Evolutionary conservation across 2,113 vertebrate genomes (phyloP), one percentile per base, ranked within the genome.

Genomic region (Ariopsis seemanni): DNA sequence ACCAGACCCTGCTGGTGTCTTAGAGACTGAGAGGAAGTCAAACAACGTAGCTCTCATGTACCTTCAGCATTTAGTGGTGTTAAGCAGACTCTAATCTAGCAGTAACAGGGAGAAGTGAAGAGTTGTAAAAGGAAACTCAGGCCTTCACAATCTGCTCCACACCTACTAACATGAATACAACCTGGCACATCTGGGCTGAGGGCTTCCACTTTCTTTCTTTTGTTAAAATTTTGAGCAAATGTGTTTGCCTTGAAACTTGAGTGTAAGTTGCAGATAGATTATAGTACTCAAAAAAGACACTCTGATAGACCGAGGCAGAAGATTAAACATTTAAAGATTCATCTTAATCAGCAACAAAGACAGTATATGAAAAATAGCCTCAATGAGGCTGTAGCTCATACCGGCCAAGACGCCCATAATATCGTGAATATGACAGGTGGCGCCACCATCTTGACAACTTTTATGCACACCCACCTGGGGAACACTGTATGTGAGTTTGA

Each of bases 21-120:
- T 67, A 83, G 89, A 91, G 93, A 93, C 92, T 94, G 93, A 95
- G 93, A 94, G 94, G 93, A 94, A 94, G 93, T 94, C 93, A 95
- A 95, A 95, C 93, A 95, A 94, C 93, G 92, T 91, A 22, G 88
- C 93, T 92, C 94, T 94, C 93, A 92, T 88, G 74, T 87, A 88
- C 69, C 87, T 87, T 53, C 86, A 83, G 63, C 84, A 84, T 90
- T 93, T 92, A 83, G 88, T 83, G 84, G 91, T 89, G 93, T 92
- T 93, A 92, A 91, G 90, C 92, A 90, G 90, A 91, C 92, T 90
- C 91, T 91, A 90, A 92, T 88, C 92, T 57, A 90, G 90, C 91
- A 88, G 88, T 86, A 92, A 91, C 58, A 90, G 93, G 92, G 91
- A 90, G 93, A 93, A 92, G 91, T 94, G 93, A 94, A 93, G 93